These are phyloP conservation scores for Lepidurus couesii DNA, from an alignment of 1,140 invertebrate species.

Conservation along the genomic window DNA sequence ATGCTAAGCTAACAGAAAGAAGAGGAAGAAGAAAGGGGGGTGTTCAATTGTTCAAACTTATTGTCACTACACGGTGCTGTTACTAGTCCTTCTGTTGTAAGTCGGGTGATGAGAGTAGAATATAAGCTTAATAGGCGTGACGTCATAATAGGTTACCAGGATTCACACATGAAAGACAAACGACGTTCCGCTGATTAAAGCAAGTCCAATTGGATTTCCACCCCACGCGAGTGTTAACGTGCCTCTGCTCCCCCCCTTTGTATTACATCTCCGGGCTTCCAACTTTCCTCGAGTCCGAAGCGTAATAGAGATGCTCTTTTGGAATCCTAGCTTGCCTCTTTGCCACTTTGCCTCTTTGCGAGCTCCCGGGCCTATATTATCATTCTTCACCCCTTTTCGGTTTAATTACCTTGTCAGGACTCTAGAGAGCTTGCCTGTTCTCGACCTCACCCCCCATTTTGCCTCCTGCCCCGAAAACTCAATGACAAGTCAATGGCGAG, in stretches of 20 bases:
- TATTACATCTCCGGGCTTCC: background rate
- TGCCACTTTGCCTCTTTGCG: background rate
- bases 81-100: conserved; percentile 10
- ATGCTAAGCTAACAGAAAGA: background rate
- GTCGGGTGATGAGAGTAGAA: background rate
- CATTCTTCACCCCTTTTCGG: conserved; percentile 21
- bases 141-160: conserved; percentile 10
- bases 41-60: background rate
- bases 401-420: conserved; percentile 15
- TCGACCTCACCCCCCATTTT: background rate
- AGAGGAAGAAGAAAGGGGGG: background rate
- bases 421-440: background rate
- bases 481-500: conserved; percentile 21
- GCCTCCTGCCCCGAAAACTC: background rate
- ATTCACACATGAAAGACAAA: conserved; percentile 19
- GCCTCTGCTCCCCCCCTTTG: background rate
- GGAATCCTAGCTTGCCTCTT: background rate
- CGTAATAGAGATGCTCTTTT: conserved; percentile 13
- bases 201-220: conserved; percentile 10
- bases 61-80: conserved; percentile 4
- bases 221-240: conserved; percentile 1
- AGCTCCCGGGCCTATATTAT: conserved; percentile 17
- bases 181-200: conserved; percentile 21
- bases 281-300: background rate
- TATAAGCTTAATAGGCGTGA: background rate